phyloP scores from a whole-genome alignment of 2,797 vertebrate genomes.

The Tenualosa ilisha region DNA sequence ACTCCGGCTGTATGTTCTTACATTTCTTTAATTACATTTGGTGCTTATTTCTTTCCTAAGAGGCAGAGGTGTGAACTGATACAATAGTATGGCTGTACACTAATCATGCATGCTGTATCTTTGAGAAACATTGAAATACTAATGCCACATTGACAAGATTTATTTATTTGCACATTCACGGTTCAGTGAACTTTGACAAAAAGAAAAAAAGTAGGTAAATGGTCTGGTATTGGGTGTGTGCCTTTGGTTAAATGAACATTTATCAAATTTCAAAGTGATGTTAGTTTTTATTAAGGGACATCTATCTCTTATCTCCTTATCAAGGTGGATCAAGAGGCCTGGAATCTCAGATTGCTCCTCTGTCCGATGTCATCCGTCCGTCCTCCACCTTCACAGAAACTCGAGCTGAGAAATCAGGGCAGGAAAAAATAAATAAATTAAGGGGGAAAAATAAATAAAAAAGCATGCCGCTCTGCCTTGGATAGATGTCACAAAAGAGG shows the following conservation, averaged over 20 bases:
- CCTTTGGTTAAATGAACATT: constrained; percentile 63
- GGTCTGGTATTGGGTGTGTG: constrained; percentile 60
- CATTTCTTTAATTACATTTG: constrained; percentile 73
- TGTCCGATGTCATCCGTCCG: constrained; percentile 72
- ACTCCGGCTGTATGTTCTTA: constrained; percentile 46
- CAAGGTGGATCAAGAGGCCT: constrained; percentile 72
- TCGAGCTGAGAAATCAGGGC: constrained; percentile 72
- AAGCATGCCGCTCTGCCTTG: constrained; percentile 62
- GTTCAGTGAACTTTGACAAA: background rate
- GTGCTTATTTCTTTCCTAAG: constrained; percentile 54
- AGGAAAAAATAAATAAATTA: constrained; percentile 74
- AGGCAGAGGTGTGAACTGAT: constrained; percentile 60
- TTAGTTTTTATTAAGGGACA: constrained; percentile 73
- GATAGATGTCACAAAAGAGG: constrained; percentile 68
- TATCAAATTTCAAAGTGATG: constrained; percentile 70
- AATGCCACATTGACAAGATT: background rate
- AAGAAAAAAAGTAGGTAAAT: constrained; percentile 24
- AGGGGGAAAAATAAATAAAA: constrained; percentile 73
- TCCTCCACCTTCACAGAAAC: constrained; percentile 72
- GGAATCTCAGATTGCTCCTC: constrained; percentile 72
- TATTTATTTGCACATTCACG: background rate
- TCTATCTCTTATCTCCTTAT: constrained; percentile 75
- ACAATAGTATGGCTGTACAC: constrained; percentile 50
- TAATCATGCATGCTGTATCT: constrained; percentile 18
- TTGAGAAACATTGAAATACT: constrained; percentile 40